These are phyloP conservation scores for Metopolophium dirhodum DNA, from an alignment of 1,140 invertebrate species.

Conservation along the genomic window DNA sequence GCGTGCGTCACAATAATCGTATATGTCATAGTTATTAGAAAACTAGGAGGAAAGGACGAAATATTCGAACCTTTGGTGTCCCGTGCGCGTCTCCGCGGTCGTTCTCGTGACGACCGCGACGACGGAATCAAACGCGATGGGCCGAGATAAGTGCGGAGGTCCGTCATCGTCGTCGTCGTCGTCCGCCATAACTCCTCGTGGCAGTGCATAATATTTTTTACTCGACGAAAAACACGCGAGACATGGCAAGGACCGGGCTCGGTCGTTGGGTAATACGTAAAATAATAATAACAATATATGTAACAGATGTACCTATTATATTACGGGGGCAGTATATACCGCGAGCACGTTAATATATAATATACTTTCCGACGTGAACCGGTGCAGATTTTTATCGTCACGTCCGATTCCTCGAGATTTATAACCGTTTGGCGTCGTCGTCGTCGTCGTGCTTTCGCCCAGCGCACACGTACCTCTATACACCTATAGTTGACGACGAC, in stretches of 20 bases:
- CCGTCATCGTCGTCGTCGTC: too few relatives aligned
- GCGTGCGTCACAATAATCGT: too few relatives aligned
- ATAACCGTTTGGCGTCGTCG: slow-evolving; percentile 6
- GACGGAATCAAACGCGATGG: background rate
- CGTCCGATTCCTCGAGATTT: slow-evolving; percentile 24
- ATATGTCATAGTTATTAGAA: too few relatives aligned
- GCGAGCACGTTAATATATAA: background rate
- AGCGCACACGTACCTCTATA: background rate
- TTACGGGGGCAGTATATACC: background rate
- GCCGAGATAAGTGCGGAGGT: background rate
- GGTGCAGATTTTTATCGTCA: slow-evolving; percentile 47
- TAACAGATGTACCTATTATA: background rate
- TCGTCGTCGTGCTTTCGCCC: slow-evolving; percentile 12
- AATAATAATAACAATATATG: slow-evolving; percentile 1
- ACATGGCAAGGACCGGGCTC: background rate
- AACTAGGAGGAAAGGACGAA: background rate
- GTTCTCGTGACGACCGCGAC: background rate
- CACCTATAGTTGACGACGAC: background rate
- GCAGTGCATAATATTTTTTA: background rate
- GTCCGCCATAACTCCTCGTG: too few relatives aligned
- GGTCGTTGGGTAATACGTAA: background rate
- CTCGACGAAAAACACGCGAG: background rate
- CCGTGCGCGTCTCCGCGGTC: background rate
- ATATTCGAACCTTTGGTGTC: background rate
- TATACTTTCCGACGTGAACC: slow-evolving; percentile 18